Conservation (phyloP, 2,113 vertebrate genomes). For the Sceloporus tristichus region DNA sequence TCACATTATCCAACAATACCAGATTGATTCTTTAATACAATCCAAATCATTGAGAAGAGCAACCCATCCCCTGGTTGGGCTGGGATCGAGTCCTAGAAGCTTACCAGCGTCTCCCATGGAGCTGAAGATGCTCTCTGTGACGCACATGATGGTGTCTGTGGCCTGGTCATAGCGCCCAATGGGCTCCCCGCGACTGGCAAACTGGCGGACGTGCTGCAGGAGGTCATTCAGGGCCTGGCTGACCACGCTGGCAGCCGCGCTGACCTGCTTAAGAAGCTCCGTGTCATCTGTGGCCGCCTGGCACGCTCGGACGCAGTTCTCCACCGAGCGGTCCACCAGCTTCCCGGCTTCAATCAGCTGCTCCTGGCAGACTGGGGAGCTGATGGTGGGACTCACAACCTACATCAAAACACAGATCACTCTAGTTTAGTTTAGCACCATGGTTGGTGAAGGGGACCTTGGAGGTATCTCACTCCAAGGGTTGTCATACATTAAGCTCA, state of each 20-base stretch:
- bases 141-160: slow-evolving; percentile 98
- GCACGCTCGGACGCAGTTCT: slow-evolving; percentile 94
- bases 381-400: slow-evolving; percentile 98
- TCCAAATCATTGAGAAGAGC: neutral
- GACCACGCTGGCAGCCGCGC: slow-evolving; percentile 88
- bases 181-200: slow-evolving; percentile 94
- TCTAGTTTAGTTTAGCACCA: too few species aligned
- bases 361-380: slow-evolving; percentile 97
- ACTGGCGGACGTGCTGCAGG: slow-evolving; percentile 95
- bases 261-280: slow-evolving; percentile 94
- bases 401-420: slow-evolving; percentile 34
- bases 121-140: slow-evolving; percentile 98
- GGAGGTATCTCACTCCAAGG: too few species aligned
- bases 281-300: slow-evolving; percentile 89
- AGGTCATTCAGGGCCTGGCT: slow-evolving; percentile 95
- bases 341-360: slow-evolving; percentile 97
- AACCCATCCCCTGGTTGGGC: neutral
- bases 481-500: too few species aligned
- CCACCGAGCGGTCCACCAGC: slow-evolving; percentile 95
- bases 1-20: too few species aligned
- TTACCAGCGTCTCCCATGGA: slow-evolving; percentile 99
- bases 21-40: too few species aligned
- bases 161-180: slow-evolving; percentile 99
- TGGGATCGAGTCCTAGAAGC: slow-evolving; percentile 43
- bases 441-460: too few species aligned